A percentile compares a stretch with the other conserved stretches of the same genome.
phyloP scores from a whole-genome alignment of 2,888 invertebrate genomes.

The Ormyrus pomaceus region DNA sequence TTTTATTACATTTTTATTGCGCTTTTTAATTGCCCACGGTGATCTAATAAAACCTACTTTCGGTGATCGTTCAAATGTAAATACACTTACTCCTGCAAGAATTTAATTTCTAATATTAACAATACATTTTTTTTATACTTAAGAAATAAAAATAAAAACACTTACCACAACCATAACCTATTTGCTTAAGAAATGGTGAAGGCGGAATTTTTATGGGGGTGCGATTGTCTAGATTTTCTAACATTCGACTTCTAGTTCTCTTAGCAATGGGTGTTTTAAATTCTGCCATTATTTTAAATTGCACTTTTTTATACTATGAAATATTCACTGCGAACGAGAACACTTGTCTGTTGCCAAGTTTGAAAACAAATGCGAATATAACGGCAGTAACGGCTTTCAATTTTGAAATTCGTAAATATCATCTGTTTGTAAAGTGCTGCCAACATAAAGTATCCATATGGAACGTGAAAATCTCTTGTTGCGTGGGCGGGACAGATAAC shows the following conservation, averaged over 20 bases:
- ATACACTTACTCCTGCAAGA: slow-evolving; percentile 84
- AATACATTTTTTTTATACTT: background rate
- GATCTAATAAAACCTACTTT: slow-evolving; percentile 82
- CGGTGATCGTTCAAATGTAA: slow-evolving; percentile 85
- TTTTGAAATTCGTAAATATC: background rate
- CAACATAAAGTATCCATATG: no score
- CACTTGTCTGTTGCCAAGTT: no score
- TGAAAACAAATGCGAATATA: no score
- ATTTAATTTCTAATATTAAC: slow-evolving; percentile 9
- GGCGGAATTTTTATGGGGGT: slow-evolving; percentile 80
- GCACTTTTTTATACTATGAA: no score
- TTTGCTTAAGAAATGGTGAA: slow-evolving; percentile 83
- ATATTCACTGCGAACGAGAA: no score
- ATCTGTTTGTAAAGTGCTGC: no score
- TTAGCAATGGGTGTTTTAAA: slow-evolving; percentile 69
- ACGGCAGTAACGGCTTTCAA: background rate
- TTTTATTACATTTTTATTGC: slow-evolving; percentile 76
- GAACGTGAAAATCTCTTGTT: no score
- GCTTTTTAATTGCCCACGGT: slow-evolving; percentile 91
- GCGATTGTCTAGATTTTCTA: slow-evolving; percentile 63
- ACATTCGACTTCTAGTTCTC: slow-evolving; percentile 59
- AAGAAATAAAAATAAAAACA: background rate
- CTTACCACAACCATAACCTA: slow-evolving; percentile 87
- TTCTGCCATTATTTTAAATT: slow-evolving; percentile 64
- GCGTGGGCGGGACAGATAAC: no score